These are phyloP conservation scores for Nesogale talazaci DNA, from an alignment of 2,113 vertebrate species.

Conservation along the genomic window DNA sequence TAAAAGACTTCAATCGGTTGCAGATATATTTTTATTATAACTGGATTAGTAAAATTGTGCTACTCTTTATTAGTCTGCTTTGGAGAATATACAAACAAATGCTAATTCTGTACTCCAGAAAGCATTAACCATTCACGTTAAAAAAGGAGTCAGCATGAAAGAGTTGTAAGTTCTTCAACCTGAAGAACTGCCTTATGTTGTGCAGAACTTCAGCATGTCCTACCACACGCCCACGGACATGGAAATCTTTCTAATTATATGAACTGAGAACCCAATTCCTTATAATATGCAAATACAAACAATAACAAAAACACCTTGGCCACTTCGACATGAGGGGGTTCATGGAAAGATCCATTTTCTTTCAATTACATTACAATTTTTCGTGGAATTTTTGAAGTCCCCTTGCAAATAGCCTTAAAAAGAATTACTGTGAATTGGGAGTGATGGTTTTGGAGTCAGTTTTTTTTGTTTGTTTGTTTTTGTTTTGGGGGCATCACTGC, in stretches of 20 bases:
- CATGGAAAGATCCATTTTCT: no score
- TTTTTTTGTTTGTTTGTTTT: no score
- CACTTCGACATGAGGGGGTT: no score
- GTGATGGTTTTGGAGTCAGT: no score
- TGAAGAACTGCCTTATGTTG: neutral
- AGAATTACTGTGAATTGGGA: no score
- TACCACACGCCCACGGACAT: neutral
- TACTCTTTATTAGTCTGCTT: neutral
- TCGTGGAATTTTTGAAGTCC: no score
- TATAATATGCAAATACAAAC: neutral
- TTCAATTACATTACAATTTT: no score
- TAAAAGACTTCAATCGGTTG: slow-evolving; percentile 36
- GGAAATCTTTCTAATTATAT: neutral
- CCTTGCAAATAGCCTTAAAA: no score
- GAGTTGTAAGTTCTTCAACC: neutral
- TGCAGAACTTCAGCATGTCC: neutral
- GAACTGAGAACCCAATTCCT: neutral
- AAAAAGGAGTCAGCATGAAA: neutral
- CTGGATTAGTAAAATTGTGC: neutral
- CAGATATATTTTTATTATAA: slow-evolving; percentile 22
- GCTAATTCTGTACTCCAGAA: neutral
- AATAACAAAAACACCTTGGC: neutral
- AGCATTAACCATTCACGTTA: neutral
- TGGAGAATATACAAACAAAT: slow-evolving; percentile 51
- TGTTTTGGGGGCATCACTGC: no score